These are phyloP conservation scores for Pantherophis guttatus DNA, from an alignment of 2,113 vertebrate species.

Conservation along the genomic window DNA sequence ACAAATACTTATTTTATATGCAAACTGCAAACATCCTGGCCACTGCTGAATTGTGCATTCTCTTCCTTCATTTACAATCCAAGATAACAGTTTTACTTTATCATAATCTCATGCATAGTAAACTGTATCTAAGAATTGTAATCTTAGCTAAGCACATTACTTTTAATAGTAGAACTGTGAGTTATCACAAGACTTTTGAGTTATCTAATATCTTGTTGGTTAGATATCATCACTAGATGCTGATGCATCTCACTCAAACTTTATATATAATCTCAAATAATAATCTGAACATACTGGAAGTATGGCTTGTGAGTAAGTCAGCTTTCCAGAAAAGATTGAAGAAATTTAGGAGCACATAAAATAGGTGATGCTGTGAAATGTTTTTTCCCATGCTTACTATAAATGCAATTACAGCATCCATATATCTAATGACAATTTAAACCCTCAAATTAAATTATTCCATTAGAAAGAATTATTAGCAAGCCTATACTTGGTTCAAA, in stretches of 20 bases:
- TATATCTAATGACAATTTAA: neutral
- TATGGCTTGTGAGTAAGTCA: neutral
- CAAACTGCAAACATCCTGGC: neutral
- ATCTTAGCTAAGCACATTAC: neutral
- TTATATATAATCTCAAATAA: neutral
- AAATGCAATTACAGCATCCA: neutral
- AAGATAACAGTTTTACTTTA: neutral
- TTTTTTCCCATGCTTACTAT: neutral
- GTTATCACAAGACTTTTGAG: neutral
- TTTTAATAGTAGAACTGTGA: neutral
- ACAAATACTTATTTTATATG: neutral
- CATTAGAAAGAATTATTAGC: neutral
- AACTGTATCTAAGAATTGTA: neutral
- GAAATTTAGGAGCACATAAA: neutral
- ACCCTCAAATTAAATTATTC: neutral
- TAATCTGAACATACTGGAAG: neutral
- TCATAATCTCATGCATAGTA: neutral
- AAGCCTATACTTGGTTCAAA: neutral
- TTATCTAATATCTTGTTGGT: no score
- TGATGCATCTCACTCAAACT: neutral
- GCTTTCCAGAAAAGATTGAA: neutral
- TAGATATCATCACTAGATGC: neutral
- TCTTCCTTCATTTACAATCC: neutral
- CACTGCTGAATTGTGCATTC: neutral
- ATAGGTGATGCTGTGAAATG: neutral